phyloP scores from a whole-genome alignment of 2,113 vertebrate genomes.

The Limanda limanda region DNA sequence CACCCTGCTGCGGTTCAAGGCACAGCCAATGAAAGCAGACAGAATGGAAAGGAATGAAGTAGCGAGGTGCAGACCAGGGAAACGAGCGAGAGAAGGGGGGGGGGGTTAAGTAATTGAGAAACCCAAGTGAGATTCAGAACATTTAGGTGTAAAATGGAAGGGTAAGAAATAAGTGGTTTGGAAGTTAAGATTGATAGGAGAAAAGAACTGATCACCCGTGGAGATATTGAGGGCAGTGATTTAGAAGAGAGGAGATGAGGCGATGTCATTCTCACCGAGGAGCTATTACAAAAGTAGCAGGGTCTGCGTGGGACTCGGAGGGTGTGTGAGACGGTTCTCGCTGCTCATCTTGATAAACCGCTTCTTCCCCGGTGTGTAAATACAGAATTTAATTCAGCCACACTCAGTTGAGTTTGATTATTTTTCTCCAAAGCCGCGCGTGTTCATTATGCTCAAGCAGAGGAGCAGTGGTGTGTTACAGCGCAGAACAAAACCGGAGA shows the following conservation, averaged over 20 bases:
- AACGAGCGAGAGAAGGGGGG: no score
- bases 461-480: neutral
- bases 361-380: neutral
- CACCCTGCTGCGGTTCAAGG: slow-evolving; percentile 25
- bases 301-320: neutral
- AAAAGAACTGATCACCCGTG: slow-evolving; percentile 54
- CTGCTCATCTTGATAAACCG: slow-evolving; percentile 21
- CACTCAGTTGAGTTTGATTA: slow-evolving; percentile 12
- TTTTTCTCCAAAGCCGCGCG: slow-evolving; percentile 16
- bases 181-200: slow-evolving; percentile 55
- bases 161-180: slow-evolving; percentile 50
- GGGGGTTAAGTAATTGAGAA: slow-evolving; percentile 46
- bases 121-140: slow-evolving; percentile 27
- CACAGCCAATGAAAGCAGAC: slow-evolving; percentile 27
- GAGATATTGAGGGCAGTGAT: slow-evolving; percentile 78
- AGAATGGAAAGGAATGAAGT: neutral
- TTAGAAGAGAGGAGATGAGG: slow-evolving; percentile 59
- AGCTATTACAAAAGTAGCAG: slow-evolving; percentile 46
- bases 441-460: slow-evolving; percentile 8
- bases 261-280: slow-evolving; percentile 52
- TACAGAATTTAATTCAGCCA: neutral
- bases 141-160: slow-evolving; percentile 37
- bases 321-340: slow-evolving; percentile 10
- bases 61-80: neutral
- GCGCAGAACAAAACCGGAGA: neutral